Conservation (phyloP, 2,113 vertebrate species). For the Circaetus gallicus region DNA sequence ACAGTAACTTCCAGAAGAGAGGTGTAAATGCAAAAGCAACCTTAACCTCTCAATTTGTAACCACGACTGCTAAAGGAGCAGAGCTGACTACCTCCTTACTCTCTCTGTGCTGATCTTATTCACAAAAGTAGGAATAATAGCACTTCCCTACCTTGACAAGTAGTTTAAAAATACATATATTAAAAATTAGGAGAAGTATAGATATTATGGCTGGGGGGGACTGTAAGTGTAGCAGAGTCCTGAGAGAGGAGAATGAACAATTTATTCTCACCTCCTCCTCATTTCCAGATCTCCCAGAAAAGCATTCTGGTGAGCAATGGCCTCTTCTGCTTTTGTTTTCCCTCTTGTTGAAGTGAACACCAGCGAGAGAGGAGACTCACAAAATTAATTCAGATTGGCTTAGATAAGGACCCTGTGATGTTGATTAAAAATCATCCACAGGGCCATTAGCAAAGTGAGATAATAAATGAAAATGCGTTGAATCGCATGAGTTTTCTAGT, state of each 20-base stretch:
- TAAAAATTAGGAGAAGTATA: neutral
- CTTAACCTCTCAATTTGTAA: neutral
- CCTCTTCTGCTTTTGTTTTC: constrained; percentile 2
- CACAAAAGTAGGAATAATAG: neutral
- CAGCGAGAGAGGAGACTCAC: neutral
- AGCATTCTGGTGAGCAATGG: neutral
- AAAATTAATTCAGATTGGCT: constrained; percentile 58
- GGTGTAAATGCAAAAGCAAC: neutral
- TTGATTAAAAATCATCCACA: constrained; percentile 53
- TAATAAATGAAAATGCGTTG: constrained; percentile 26
- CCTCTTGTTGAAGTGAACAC: neutral
- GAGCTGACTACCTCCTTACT: neutral
- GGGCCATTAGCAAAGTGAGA: constrained; percentile 6
- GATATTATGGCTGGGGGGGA: neutral
- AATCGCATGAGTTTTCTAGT: constrained; percentile 2
- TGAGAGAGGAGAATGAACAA: neutral
- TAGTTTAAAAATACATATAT: neutral
- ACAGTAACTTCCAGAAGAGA: neutral
- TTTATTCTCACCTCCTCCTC: neutral
- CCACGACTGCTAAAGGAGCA: neutral
- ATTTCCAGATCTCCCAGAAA: neutral
- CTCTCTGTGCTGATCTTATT: neutral
- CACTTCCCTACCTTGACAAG: neutral
- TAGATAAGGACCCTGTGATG: constrained; percentile 29
- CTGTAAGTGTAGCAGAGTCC: neutral